Evolutionary conservation across 2,888 invertebrate species (phyloP), one percentile per base, ranked within the genome.

Genomic region (Agrotis ipsilon): DNA sequence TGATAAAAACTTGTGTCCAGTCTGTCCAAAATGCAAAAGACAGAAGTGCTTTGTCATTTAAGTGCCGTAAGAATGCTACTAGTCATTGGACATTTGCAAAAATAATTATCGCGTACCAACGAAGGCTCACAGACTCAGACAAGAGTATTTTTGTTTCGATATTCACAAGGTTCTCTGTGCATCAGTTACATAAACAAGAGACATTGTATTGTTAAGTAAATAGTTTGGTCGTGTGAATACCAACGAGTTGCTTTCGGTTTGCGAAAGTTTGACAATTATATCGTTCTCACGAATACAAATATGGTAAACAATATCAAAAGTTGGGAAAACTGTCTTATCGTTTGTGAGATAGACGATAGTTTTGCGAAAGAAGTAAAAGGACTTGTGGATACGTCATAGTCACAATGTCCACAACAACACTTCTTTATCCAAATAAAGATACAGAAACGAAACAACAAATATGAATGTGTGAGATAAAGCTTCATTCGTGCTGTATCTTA

Each of bases 171-270:
- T 71, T 70, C 63, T 78, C 71, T 76, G 68, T 76, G 71, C 74
- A 72, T 83, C 78, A 70, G 75, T 84, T 85, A 81, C 79, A 83
- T 81, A 78, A 81, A 85, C 82, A 82, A 61, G 73, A 67, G 43
- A 82, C 80, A 80, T 70, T 72, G 81, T 80, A 73, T 75, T 71
- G 65, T 75, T 80, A 81, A 81, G 71, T 76, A 85, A 85, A 83
- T 83, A 82, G 68, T 72, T 72, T 49, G 57, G 60, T 68, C 52
- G 45, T 71, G 68, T 72, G 81, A 79, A 85, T 81, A 79, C 62
- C 60, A 84, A 81, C 32, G 54, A 79, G 71, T 69, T 67, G 27
- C 75, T 80, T 66, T 72, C 67, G 39, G 59, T 72, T 77, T 65
- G 65, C 60, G 71, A 82, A 75, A 69, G 72, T 82, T 78, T 72